Evolutionary conservation across 2,888 invertebrate species (phyloP).

Genomic region (Agonum fuliginosum): DNA sequence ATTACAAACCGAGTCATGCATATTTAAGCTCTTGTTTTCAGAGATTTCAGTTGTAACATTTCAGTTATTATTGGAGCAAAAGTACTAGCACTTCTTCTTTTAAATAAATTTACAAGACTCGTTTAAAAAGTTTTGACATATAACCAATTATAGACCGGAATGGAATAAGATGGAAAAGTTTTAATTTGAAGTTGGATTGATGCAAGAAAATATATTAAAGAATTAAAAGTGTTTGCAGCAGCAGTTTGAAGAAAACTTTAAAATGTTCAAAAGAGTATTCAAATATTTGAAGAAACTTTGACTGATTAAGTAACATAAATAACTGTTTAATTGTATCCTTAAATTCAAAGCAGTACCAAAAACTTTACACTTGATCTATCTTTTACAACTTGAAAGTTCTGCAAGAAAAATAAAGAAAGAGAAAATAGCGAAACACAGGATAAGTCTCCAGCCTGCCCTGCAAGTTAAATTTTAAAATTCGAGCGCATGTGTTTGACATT

Average conservation of each 20-base stretch:
- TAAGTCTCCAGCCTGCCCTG: background rate
- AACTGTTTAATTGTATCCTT: background rate
- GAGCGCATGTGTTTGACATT: slow-evolving; percentile 11
- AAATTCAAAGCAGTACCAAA: background rate
- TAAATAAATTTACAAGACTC: too few species aligned
- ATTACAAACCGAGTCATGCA: slow-evolving; percentile 20
- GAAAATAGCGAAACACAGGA: slow-evolving; percentile 11
- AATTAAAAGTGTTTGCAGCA: too few species aligned
- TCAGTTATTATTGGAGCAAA: background rate
- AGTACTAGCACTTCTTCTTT: background rate
- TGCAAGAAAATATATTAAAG: background rate
- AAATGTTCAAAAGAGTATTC: background rate
- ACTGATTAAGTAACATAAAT: background rate
- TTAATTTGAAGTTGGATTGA: background rate
- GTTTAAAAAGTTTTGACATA: background rate
- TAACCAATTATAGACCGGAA: background rate
- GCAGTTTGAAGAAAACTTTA: background rate
- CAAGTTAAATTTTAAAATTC: slow-evolving; percentile 30
- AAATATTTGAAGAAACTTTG: background rate
- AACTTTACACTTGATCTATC: background rate
- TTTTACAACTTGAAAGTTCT: slow-evolving; percentile 5
- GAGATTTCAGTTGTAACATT: slow-evolving; percentile 3
- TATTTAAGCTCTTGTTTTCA: slow-evolving; percentile 5
- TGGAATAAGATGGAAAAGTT: background rate
- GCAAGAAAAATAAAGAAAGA: background rate